Percentiles rank a stretch among this genome's conserved stretches.
Evolutionary conservation across 2,888 invertebrate species (phyloP).

Genomic region (Pollenia amentaria): DNA sequence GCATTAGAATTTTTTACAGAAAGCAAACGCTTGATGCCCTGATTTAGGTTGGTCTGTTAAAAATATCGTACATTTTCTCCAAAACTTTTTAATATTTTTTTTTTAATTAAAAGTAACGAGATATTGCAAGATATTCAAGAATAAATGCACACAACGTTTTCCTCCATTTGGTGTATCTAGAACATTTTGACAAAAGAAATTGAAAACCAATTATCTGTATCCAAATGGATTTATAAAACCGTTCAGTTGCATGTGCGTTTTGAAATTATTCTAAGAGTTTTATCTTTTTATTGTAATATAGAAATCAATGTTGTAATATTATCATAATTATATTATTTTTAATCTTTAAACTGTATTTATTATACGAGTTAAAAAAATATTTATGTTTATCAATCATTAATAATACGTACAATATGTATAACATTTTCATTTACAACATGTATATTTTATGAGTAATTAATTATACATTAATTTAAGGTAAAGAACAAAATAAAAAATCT

Average conservation of each 20-base stretch:
- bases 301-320: slow-evolving; percentile 53
- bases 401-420: slow-evolving; percentile 10
- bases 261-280: background rate
- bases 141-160: too few relatives aligned
- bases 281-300: slow-evolving; percentile 10
- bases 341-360: slow-evolving; percentile 10
- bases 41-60: too few relatives aligned
- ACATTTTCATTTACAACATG: slow-evolving; percentile 32
- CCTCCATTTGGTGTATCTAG: too few relatives aligned
- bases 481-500: slow-evolving; percentile 9
- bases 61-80: too few relatives aligned
- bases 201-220: too few relatives aligned
- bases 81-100: too few relatives aligned
- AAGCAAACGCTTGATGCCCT: too few relatives aligned
- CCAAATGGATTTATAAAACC: too few relatives aligned
- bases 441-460: slow-evolving; percentile 47
- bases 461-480: slow-evolving; percentile 25
- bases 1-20: too few relatives aligned
- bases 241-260: background rate
- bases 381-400: slow-evolving; percentile 18
- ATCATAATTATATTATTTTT: slow-evolving; percentile 34
- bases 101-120: too few relatives aligned
- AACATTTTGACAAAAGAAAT: too few relatives aligned
- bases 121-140: too few relatives aligned
- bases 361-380: background rate